Percentiles rank a stretch among this genome's conserved stretches.
Evolutionary conservation across 2,888 invertebrate genomes (phyloP).

Genomic region (Shargacucullia verbasci): DNA sequence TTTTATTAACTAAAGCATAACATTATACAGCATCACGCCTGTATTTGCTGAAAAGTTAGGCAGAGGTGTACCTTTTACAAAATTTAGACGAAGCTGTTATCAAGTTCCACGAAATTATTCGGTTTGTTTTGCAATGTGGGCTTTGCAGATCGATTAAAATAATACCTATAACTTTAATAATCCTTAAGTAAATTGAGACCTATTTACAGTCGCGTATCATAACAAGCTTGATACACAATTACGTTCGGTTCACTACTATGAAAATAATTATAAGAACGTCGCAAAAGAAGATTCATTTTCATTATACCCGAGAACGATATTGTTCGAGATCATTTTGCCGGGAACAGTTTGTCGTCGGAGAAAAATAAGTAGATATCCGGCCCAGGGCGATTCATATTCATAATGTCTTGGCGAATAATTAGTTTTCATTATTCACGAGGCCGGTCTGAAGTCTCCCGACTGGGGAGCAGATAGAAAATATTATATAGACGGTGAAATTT

Average conservation of each 20-base stretch:
- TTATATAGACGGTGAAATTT: constrained; percentile 26
- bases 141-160: too few relatives aligned
- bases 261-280: constrained; percentile 48
- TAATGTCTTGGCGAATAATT: constrained; percentile 73
- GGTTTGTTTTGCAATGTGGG: too few relatives aligned
- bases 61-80: too few relatives aligned
- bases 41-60: too few relatives aligned
- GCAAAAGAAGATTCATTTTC: constrained; percentile 64
- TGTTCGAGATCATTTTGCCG: constrained; percentile 62
- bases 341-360: constrained; percentile 59
- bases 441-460: constrained; percentile 22
- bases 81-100: too few relatives aligned
- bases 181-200: constrained; percentile 2
- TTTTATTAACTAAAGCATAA: too few relatives aligned
- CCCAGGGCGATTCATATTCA: constrained; percentile 71
- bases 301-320: constrained; percentile 62
- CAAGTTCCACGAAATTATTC: too few relatives aligned
- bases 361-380: constrained; percentile 67
- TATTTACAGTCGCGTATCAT: constrained; percentile 7
- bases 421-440: constrained; percentile 71
- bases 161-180: too few relatives aligned
- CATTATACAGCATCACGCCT: too few relatives aligned
- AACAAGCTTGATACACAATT: constrained; percentile 30
- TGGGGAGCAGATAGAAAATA: constrained; percentile 14
- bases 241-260: constrained; percentile 27